These are phyloP conservation scores for Diadromus collaris DNA, from an alignment of 2,888 invertebrate species.

Conservation along the genomic window DNA sequence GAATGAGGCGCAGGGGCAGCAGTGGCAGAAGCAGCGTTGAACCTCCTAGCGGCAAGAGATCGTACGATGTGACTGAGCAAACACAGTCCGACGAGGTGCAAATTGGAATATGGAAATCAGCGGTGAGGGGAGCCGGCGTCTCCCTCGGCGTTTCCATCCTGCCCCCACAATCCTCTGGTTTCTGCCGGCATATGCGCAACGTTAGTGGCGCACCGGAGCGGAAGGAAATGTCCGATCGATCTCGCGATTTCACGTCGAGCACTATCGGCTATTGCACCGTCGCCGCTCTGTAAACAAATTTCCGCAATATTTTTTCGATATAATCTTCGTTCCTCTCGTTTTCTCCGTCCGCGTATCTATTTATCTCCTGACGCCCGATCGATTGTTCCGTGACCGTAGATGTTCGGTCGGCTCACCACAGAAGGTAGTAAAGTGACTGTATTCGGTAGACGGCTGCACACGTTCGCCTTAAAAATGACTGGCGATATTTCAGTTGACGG, in stretches of 20 bases:
- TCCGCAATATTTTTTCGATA: slow-evolving; percentile 8
- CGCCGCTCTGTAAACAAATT: slow-evolving; percentile 18
- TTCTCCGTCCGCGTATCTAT: not conserved
- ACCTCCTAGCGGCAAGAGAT: slow-evolving; percentile 39
- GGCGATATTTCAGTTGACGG: slow-evolving; percentile 74
- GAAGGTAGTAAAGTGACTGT: not conserved
- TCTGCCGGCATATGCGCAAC: slow-evolving; percentile 51
- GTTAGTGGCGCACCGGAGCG: slow-evolving; percentile 41
- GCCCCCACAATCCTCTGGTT: slow-evolving; percentile 15
- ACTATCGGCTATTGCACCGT: slow-evolving; percentile 17
- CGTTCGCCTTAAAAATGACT: slow-evolving; percentile 75
- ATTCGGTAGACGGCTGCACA: slow-evolving; percentile 55
- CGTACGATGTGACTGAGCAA: slow-evolving; percentile 59
- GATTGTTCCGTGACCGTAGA: not conserved
- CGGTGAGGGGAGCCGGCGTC: slow-evolving; percentile 37
- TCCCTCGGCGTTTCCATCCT: slow-evolving; percentile 14
- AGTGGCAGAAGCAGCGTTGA: slow-evolving; percentile 28
- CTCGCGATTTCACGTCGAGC: slow-evolving; percentile 43
- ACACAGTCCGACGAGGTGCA: slow-evolving; percentile 61
- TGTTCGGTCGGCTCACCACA: not conserved
- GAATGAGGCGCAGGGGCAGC: slow-evolving; percentile 32
- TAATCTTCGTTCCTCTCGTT: slow-evolving; percentile 5
- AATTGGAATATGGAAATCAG: slow-evolving; percentile 63
- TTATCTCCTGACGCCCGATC: not conserved
- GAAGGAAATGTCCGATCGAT: slow-evolving; percentile 56